Conservation (phyloP, 2,113 vertebrate genomes). For the Epinephelus cyanopodus region DNA sequence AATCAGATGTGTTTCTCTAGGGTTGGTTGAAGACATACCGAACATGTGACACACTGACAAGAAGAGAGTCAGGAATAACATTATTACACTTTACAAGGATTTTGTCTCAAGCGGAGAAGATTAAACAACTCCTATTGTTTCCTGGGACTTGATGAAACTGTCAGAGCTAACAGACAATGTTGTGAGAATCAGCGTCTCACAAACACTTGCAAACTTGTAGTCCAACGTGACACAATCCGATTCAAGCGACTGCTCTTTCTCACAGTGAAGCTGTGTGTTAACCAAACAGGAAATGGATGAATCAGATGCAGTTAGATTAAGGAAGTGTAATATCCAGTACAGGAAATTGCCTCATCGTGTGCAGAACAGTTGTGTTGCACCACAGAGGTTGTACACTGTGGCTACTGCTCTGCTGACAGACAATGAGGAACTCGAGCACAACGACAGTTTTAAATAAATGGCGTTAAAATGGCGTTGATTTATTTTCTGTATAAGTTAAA, state of each 20-base stretch:
- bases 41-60: neutral
- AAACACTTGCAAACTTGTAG: too few species aligned
- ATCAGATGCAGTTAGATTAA: slow-evolving; percentile 20
- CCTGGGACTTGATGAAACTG: too few species aligned
- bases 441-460: neutral
- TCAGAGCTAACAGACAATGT: too few species aligned
- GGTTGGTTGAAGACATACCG: neutral
- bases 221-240: too few species aligned
- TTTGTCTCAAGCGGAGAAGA: too few species aligned
- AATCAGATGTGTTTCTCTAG: neutral
- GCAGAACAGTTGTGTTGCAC: neutral
- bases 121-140: too few species aligned
- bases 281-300: slow-evolving; percentile 38
- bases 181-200: neutral
- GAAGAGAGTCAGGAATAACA: neutral
- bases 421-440: neutral
- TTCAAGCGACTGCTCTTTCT: too few species aligned
- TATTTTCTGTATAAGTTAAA: neutral
- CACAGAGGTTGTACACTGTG: neutral
- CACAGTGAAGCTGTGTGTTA: neutral
- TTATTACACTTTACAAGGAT: too few species aligned
- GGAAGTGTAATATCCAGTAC: slow-evolving; percentile 48
- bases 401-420: neutral
- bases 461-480: rapidly evolving
- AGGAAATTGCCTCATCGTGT: slow-evolving; percentile 65